Evolutionary conservation across 2,797 vertebrate genomes (phyloP).

Genomic region (Capromys pilorides): DNA sequence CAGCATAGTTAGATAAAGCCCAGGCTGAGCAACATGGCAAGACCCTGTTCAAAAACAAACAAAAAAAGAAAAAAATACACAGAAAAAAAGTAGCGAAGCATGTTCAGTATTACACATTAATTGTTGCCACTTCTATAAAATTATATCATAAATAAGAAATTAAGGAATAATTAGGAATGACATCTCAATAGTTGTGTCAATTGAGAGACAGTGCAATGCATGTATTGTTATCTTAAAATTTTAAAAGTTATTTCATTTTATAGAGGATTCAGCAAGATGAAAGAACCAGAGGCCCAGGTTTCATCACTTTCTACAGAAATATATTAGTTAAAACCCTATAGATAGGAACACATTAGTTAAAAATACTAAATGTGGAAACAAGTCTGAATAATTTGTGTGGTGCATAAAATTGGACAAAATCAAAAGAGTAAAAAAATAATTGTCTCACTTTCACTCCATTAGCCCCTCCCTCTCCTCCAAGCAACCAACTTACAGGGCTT

Average conservation of each 20-base stretch:
- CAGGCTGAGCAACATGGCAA: neutral
- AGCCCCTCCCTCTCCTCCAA: neutral
- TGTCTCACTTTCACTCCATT: neutral
- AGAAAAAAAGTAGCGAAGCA: neutral
- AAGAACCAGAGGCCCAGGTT: neutral
- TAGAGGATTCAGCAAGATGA: neutral
- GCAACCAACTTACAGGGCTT: neutral
- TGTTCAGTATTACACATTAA: neutral
- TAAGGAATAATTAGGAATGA: neutral
- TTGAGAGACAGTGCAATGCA: neutral
- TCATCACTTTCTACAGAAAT: neutral
- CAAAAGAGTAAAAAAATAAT: neutral
- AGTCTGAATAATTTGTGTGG: neutral
- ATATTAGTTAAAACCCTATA: neutral
- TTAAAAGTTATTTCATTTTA: neutral
- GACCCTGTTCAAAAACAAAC: neutral
- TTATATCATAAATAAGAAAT: neutral
- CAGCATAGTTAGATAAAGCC: neutral
- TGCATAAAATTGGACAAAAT: neutral
- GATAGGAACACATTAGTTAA: neutral
- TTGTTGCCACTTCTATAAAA: neutral
- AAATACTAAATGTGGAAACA: neutral
- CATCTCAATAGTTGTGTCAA: neutral
- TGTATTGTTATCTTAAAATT: neutral
- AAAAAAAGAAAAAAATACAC: neutral